phyloP scores from a whole-genome alignment of 2,797 vertebrate species.

The Pristis pectinata region DNA sequence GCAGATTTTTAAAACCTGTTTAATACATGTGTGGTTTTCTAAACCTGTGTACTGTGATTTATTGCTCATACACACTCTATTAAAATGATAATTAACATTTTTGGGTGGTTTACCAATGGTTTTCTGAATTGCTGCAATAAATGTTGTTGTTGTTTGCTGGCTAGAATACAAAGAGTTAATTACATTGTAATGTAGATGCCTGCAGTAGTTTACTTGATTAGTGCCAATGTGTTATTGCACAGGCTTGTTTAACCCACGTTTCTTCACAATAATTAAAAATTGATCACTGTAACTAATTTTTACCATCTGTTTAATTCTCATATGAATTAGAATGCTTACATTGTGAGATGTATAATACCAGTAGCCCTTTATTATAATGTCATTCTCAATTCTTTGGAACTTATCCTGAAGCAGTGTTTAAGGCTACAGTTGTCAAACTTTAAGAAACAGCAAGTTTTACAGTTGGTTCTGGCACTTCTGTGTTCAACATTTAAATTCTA shows the following conservation, averaged over 20 bases:
- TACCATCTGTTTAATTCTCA: slow-evolving; percentile 60
- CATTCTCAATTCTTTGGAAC: slow-evolving; percentile 12
- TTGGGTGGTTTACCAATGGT: background rate
- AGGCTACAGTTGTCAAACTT: slow-evolving; percentile 17
- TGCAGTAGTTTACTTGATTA: background rate
- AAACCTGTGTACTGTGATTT: background rate
- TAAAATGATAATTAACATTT: slow-evolving; percentile 6
- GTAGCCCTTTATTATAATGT: slow-evolving; percentile 22
- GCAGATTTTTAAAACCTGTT: background rate
- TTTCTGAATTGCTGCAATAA: slow-evolving; percentile 4
- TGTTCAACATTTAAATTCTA: background rate
- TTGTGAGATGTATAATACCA: slow-evolving; percentile 23
- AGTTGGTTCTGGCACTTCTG: background rate
- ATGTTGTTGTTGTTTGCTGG: background rate
- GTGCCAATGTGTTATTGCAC: slow-evolving; percentile 46
- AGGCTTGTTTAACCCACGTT: slow-evolving; percentile 60
- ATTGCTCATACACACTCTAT: background rate
- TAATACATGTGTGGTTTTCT: background rate
- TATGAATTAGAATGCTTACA: slow-evolving; percentile 16
- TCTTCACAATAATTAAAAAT: slow-evolving; percentile 59
- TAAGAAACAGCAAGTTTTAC: background rate
- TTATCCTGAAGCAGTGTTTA: background rate
- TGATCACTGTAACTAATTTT: slow-evolving; percentile 61
- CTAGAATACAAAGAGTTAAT: slow-evolving; percentile 18
- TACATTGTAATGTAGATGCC: background rate